Percentiles rank a stretch among this genome's conserved stretches.
phyloP scores from a whole-genome alignment of 2,888 invertebrate genomes.

The Himalopsyche tibetana region DNA sequence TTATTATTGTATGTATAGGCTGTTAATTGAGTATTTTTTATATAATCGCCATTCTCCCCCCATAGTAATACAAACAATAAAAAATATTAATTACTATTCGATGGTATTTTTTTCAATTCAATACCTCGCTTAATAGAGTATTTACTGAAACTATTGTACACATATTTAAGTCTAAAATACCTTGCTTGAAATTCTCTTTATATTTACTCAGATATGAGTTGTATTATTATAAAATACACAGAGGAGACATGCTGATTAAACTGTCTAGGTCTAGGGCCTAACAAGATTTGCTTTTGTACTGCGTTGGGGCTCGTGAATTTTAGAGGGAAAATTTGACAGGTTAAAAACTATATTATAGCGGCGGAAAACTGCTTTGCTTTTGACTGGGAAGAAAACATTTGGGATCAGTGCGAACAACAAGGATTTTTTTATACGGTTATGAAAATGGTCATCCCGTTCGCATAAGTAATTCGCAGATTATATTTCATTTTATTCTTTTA shows the following conservation, averaged over 20 bases:
- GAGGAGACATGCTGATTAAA: constrained; percentile 55
- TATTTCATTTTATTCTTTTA: too few species aligned
- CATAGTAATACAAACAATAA: too few species aligned
- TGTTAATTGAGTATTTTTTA: too few species aligned
- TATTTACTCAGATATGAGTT: constrained; percentile 20
- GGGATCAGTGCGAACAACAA: neutral
- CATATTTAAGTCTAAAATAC: neutral
- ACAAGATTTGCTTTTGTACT: constrained; percentile 60
- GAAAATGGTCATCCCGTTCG: too few species aligned
- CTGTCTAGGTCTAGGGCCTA: constrained; percentile 59
- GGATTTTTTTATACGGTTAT: too few species aligned
- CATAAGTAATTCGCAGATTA: too few species aligned
- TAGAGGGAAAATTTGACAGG: constrained; percentile 59
- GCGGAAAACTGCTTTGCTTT: neutral
- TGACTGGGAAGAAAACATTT: neutral
- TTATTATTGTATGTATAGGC: too few species aligned
- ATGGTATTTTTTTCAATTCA: neutral
- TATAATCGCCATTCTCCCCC: too few species aligned
- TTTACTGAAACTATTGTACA: neutral
- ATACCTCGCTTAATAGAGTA: neutral
- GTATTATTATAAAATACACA: constrained; percentile 11
- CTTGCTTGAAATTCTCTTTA: neutral
- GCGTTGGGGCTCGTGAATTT: constrained; percentile 52
- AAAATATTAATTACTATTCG: too few species aligned
- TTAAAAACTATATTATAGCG: constrained; percentile 47